Evolutionary conservation across 1,140 invertebrate genomes (phyloP), one percentile per base, ranked within the genome.

Genomic region (Halesus radiatus): DNA sequence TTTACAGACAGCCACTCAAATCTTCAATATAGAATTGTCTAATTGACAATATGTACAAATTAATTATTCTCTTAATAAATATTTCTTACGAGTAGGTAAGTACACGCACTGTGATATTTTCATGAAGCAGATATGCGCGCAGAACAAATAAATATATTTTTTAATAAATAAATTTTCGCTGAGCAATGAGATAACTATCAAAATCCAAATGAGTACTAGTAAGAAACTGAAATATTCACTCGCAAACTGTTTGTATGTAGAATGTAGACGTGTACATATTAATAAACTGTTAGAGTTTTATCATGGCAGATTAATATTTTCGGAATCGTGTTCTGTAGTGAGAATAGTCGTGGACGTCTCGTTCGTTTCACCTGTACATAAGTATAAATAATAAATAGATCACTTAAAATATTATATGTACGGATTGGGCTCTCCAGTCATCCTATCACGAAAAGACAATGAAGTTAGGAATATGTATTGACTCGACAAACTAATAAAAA

Each of bases 321-420:
- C 13, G 13, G 37, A 0, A 45, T 8, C 37, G 37, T 45, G 10
- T 45, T 45, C 7, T 45, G 10, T 45, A 10, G 13, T 13, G 1
- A 7, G 3, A 45, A 45, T 8, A 37, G 32, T 37, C 7, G 32
- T 37, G 7, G 7, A 37, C 32, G 7, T 3, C 18, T 64, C 0
- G 4, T n/a, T 64, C 8, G 29, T 26, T 13, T 60, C 5, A 3
- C 15, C 0, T 60, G 8, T 29, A 15, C 16, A 60, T 60, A 75
- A 75, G 22, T 23, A 60, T 60, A 75, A 75, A 60, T 75, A 75
- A 75, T 75, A 75, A 75, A 75, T 75, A 75, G 3, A 29, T 56
- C 54, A 58, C 72, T 58, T 53, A 72, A 54, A 8, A 54, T 72
- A 53, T 53, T 53, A 8, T 45, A 13, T 50, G 37, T 53, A 26